phyloP scores from a whole-genome alignment of 2,888 invertebrate species.

The Nematopogon swammerdamellus region DNA sequence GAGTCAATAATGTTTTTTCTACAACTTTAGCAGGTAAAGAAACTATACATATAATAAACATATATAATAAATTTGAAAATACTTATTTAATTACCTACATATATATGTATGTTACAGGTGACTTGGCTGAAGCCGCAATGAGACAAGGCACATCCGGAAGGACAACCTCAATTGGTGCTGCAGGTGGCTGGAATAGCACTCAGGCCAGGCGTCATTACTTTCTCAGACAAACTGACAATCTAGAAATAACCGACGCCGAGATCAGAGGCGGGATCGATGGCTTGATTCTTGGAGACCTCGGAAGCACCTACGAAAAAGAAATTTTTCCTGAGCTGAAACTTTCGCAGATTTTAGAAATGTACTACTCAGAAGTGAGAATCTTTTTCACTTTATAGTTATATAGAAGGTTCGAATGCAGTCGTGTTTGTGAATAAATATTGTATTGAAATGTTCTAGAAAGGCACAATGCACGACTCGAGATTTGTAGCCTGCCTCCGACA shows the following conservation, averaged over 20 bases:
- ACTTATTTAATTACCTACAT: no score
- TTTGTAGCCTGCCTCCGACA: conserved; percentile 61
- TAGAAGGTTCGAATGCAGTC: not conserved
- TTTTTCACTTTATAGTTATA: conserved; percentile 1
- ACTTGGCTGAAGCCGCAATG: conserved; percentile 61
- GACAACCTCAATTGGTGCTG: conserved; percentile 38
- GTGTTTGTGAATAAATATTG: not conserved
- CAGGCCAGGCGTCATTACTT: conserved; percentile 60
- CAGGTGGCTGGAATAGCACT: conserved; percentile 64
- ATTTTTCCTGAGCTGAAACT: conserved; percentile 50
- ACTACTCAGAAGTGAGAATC: conserved; percentile 54
- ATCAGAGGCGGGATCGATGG: conserved; percentile 67
- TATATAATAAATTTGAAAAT: no score
- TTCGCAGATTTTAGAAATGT: conserved; percentile 68
- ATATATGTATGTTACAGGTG: no score
- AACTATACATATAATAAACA: no score
- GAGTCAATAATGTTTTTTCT: conserved; percentile 59
- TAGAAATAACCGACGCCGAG: conserved; percentile 65
- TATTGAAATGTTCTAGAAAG: conserved; percentile 7
- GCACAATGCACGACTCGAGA: conserved; percentile 13
- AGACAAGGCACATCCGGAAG: conserved; percentile 41
- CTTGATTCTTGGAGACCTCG: conserved; percentile 46
- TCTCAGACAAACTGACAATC: conserved; percentile 37
- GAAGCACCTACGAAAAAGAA: conserved; percentile 25
- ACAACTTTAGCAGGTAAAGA: conserved; percentile 56